These are phyloP conservation scores for Spea hammondii DNA, from an alignment of 2,797 vertebrate species.

Conservation along the genomic window DNA sequence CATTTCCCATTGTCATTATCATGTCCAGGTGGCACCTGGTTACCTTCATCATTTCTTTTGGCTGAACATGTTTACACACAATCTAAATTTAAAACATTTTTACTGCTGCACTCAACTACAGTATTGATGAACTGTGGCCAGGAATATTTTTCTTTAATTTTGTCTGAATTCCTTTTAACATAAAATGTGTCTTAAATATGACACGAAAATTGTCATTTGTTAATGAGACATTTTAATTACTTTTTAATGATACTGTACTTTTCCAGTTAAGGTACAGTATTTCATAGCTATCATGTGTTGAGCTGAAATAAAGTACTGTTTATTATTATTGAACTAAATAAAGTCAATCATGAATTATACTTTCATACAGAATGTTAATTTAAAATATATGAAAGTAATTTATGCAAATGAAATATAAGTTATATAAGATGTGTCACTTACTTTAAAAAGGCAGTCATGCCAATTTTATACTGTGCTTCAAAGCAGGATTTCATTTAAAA, in stretches of 20 bases:
- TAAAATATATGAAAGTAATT: not conserved
- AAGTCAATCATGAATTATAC: conserved; percentile 1
- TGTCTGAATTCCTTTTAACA: too few species aligned
- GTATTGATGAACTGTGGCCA: too few species aligned
- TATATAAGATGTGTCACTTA: not conserved
- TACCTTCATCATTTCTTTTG: too few species aligned
- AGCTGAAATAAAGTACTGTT: not conserved
- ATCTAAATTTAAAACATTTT: too few species aligned
- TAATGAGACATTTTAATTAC: conserved; percentile 6
- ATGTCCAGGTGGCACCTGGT: too few species aligned
- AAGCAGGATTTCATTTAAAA: too few species aligned
- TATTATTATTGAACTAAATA: not conserved
- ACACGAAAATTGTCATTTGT: not conserved
- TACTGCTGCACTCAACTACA: too few species aligned
- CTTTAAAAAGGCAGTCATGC: too few species aligned
- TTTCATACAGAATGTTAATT: not conserved
- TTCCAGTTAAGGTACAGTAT: not conserved
- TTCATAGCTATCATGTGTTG: not conserved
- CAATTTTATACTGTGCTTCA: too few species aligned
- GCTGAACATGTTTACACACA: too few species aligned
- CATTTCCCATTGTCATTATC: too few species aligned
- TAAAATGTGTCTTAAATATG: not conserved
- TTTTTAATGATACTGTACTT: conserved; percentile 4
- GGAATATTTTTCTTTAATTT: too few species aligned
- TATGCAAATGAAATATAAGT: not conserved